These are phyloP conservation scores for Cepaea nemoralis DNA, from an alignment of 1,140 invertebrate species.

Conservation along the genomic window DNA sequence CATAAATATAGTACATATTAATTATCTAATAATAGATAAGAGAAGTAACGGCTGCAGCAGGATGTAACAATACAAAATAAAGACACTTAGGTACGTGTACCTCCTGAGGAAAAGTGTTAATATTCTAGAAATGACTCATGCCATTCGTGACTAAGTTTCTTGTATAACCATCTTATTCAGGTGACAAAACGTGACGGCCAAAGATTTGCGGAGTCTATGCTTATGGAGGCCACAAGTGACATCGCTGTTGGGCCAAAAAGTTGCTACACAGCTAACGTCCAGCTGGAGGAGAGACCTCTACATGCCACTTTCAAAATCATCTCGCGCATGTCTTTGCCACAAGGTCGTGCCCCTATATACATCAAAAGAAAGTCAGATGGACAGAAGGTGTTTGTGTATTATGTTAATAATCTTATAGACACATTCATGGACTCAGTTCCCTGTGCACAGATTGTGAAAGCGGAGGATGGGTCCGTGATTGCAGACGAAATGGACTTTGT, in stretches of 20 bases:
- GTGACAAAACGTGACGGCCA: slow-evolving; percentile 42
- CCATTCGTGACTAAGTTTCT: too few species aligned
- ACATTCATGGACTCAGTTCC: not conserved
- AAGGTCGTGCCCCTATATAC: slow-evolving; percentile 28
- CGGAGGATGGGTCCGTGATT: not conserved
- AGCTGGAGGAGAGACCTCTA: slow-evolving; percentile 18
- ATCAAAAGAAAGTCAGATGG: slow-evolving; percentile 34
- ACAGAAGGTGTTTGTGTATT: slow-evolving; percentile 14
- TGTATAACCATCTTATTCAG: too few species aligned
- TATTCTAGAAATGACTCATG: too few species aligned
- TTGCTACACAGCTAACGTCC: slow-evolving; percentile 16
- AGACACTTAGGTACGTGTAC: too few species aligned
- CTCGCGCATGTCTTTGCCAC: slow-evolving; percentile 27
- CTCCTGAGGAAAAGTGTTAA: too few species aligned
- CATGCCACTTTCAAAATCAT: slow-evolving; percentile 1
- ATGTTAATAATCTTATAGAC: slow-evolving; percentile 18
- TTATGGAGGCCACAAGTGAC: slow-evolving; percentile 46
- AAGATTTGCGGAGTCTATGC: slow-evolving; percentile 45
- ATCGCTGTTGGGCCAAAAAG: slow-evolving; percentile 37
- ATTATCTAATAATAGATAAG: too few species aligned
- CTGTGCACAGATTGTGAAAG: not conserved
- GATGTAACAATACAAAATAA: too few species aligned
- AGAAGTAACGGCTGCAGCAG: too few species aligned
- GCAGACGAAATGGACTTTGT: slow-evolving; percentile 1
- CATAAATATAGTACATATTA: too few species aligned